Percentiles rank a stretch among this genome's conserved stretches.
These are phyloP conservation scores for Drosophila demipolita DNA, from an alignment of 2,888 invertebrate species.

Conservation along the genomic window DNA sequence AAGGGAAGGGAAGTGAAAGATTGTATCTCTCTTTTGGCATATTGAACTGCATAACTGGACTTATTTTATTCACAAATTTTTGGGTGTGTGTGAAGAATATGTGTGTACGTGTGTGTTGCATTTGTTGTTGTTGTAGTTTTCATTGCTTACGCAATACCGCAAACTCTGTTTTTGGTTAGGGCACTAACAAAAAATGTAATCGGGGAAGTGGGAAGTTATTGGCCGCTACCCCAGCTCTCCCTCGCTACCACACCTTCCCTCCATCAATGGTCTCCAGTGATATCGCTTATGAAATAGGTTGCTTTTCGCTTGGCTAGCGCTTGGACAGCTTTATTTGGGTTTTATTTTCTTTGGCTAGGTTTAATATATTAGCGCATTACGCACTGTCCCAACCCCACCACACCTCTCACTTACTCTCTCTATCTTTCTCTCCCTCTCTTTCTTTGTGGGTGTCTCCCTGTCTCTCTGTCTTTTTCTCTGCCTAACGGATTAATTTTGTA, in stretches of 20 bases:
- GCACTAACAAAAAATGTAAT: conserved; percentile 21
- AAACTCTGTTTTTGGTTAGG: conserved; percentile 14
- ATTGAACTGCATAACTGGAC: conserved; percentile 46
- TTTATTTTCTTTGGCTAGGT: conserved; percentile 5
- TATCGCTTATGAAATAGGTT: conserved; percentile 51
- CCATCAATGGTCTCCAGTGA: conserved; percentile 8
- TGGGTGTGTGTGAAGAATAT: conserved; percentile 33
- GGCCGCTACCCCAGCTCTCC: neutral
- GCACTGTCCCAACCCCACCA: neutral
- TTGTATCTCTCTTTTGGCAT: conserved; percentile 12
- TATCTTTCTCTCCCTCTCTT: neutral
- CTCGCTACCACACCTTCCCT: neutral
- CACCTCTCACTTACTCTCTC: neutral
- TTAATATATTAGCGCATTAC: conserved; percentile 40
- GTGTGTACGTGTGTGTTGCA: neutral
- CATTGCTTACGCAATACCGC: conserved; percentile 46
- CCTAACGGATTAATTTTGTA: conserved; percentile 61
- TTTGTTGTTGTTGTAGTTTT: neutral
- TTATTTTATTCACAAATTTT: conserved; percentile 40
- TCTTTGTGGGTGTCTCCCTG: neutral
- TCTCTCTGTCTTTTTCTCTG: neutral
- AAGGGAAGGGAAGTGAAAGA: neutral
- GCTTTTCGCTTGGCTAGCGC: conserved; percentile 48
- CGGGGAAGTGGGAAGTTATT: conserved; percentile 25
- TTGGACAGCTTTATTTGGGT: conserved; percentile 14